A percentile compares a stretch with the other conserved stretches of the same genome.
Conservation (phyloP, 2,797 vertebrate genomes). For the Cetoscarus ocellatus region DNA sequence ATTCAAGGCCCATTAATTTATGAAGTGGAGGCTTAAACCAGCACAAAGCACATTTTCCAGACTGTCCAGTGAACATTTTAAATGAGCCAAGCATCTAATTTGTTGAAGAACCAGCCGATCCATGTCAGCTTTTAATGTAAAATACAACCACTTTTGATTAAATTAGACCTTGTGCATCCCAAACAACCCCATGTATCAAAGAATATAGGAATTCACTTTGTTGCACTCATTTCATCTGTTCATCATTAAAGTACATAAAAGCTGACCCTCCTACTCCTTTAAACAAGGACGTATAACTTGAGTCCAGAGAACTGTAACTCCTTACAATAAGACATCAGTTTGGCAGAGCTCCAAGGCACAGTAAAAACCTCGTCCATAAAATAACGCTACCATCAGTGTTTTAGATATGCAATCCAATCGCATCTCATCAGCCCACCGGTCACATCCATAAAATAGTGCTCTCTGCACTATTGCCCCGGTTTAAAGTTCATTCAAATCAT, state of each 20-base stretch:
- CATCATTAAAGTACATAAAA: constrained; percentile 77
- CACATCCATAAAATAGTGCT: constrained; percentile 65
- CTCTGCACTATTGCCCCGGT: constrained; percentile 48
- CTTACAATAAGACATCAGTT: constrained; percentile 57
- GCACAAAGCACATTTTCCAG: constrained; percentile 65
- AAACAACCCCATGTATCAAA: constrained; percentile 67
- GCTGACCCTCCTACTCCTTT: constrained; percentile 59
- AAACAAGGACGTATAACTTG: constrained; percentile 70
- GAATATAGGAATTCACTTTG: constrained; percentile 58
- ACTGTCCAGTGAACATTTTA: constrained; percentile 60
- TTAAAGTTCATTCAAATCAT: constrained; percentile 51
- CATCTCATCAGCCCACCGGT: constrained; percentile 75
- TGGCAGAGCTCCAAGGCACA: constrained; percentile 74
- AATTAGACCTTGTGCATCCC: constrained; percentile 66
- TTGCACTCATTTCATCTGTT: constrained; percentile 62
- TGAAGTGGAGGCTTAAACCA: constrained; percentile 62
- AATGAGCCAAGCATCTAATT: constrained; percentile 65
- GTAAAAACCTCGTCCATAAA: constrained; percentile 77
- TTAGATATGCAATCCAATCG: constrained; percentile 79
- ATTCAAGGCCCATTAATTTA: constrained; percentile 63
- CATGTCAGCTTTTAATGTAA: constrained; percentile 75
- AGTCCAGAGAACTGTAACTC: constrained; percentile 74
- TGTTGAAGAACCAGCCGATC: constrained; percentile 71
- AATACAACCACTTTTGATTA: constrained; percentile 76
- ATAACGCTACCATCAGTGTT: constrained; percentile 75